phyloP scores from a whole-genome alignment of 2,888 invertebrate species.

The Gisinianus flammeolus region DNA sequence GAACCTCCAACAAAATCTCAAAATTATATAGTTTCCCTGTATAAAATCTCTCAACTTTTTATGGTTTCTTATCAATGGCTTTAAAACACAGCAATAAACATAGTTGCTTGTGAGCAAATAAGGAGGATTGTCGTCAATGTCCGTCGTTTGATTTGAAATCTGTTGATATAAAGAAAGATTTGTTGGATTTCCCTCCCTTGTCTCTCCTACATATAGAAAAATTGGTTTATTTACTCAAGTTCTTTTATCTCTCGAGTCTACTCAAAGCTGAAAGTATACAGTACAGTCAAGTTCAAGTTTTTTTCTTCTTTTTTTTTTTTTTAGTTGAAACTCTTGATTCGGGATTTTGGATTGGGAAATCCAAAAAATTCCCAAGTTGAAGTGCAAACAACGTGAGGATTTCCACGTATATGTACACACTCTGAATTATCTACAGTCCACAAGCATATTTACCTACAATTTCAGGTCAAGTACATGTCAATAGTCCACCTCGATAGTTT shows the following conservation, averaged over 20 bases:
- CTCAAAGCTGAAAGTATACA: too few relatives aligned
- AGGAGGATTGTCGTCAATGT: too few relatives aligned
- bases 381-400: background rate
- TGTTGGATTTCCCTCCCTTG: background rate
- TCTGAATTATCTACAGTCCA: background rate
- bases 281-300: background rate
- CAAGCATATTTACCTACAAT: constrained; percentile 7
- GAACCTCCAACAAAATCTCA: too few relatives aligned
- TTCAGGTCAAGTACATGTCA: background rate
- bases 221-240: background rate
- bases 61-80: too few relatives aligned
- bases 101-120: too few relatives aligned
- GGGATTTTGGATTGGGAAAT: background rate
- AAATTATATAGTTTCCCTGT: too few relatives aligned
- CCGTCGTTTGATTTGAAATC: too few relatives aligned
- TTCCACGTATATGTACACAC: background rate
- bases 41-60: too few relatives aligned
- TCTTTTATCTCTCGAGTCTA: background rate
- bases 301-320: background rate
- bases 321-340: background rate
- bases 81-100: too few relatives aligned
- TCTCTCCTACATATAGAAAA: background rate
- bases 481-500: background rate
- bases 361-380: background rate
- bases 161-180: background rate